Base-by-base conservation (phyloP, 2,888 invertebrate genomes). In the Eurytoma adleriae region DNA sequence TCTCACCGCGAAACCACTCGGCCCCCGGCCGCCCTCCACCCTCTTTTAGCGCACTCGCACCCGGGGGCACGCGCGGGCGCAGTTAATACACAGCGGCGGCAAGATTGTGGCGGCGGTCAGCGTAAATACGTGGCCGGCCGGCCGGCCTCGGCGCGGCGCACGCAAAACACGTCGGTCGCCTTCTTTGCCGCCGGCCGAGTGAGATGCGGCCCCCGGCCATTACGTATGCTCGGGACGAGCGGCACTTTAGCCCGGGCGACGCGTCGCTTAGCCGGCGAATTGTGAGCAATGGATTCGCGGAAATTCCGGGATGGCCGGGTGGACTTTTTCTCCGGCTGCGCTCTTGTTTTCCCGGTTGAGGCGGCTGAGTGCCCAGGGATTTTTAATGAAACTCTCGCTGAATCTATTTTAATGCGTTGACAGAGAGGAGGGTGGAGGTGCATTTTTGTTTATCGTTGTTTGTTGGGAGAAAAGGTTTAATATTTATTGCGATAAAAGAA, bases 61-160 rank as follows among this genome's bases (percentile, higher is more conserved):
- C 27, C 18, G 3, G 13, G 27, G 14, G 16, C 30, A n/a, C 62
- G 62, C 62, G 16, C 62, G 62, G 30, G 16, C n/a, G 27, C 30
- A 40, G 64, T 18, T 64, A 64, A 64, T 64, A 64, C 30, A 64
- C n/a, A n/a, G 64, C 30, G 40, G 40, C 64, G 64, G 40, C 40
- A 64, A 40, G 40, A 64, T 64, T 64, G 64, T 64, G 64, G 64
- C 40, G 18, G 64, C 48, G 64, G 64, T 64, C 64, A 64, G 64
- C 64, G 64, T 64, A 64, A 64, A 64, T 64, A 64, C 64, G 64
- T 7, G 57, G 20, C n/a, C 64, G 64, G 30, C 40, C 40, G 64
- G 40, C 64, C 18, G 30, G 64, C 30, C 40, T 16, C 18, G 18
- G 30, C 40, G 30, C 40, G 30, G 64, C 64, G 18, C 40, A 40